Evolutionary conservation across 2,797 vertebrate species (phyloP), one percentile per base, ranked within the genome.

Genomic region (Gobionotothen gibberifrons): DNA sequence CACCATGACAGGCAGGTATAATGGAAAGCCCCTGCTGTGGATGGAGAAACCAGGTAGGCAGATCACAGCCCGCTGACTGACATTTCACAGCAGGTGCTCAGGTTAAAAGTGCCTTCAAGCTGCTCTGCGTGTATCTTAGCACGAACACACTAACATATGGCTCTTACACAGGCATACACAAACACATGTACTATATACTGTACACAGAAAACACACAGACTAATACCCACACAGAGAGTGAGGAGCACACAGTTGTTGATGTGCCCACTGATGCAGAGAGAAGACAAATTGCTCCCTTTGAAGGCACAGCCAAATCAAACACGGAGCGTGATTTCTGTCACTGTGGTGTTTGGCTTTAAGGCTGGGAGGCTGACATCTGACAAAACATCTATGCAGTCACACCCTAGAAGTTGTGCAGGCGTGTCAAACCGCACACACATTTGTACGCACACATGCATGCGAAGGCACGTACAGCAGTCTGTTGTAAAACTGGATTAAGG

Each of bases 221-320:
- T 52, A 52, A 48, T 19, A 56, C 52, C 9, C 52, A 71, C 72
- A 73, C 51, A 67, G 14, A 22, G 29, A 60, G 46, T 56, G 59
- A 65, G 48, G 70, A 62, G 56, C 40, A 58, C 74, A 74, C 64
- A 85, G 87, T 84, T 87, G 88, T 82, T 87, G 90, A 90, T 88
- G 90, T 87, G 86, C 80, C 84, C 89, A 78, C 74, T 79, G 90
- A 93, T 87, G 89, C 89, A 82, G 88, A 81, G 81, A 64, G 74
- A 81, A 89, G 90, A 93, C 89, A 91, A 93, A 93, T 92, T 87
- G 86, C 85, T 89, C 77, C 81, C 88, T 92, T 93, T 90, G 90
- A 91, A 93, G 88, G 82, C 80, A 62, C 83, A 83, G 85, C 86
- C 87, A 91, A 90, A 89, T 90, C 87, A 90, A 92, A 91, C 81